Evolutionary conservation across 2,888 invertebrate species (phyloP).

Genomic region (Lepetodrilus schrolli): DNA sequence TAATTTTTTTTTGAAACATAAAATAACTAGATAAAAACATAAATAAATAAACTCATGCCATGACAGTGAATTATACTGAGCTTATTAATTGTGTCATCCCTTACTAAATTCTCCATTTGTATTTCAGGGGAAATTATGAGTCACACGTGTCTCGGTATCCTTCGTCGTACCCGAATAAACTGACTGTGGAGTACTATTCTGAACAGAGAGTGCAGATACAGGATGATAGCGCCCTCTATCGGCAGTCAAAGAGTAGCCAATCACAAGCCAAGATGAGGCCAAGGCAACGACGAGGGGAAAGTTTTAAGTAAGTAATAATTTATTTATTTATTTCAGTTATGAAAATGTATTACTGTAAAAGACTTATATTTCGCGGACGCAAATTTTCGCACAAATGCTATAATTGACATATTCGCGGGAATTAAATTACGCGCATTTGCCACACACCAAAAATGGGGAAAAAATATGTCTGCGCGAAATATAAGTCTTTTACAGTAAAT

Average conservation of each 20-base stretch:
- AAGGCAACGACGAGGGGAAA: conserved; percentile 42
- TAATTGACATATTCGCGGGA: no score
- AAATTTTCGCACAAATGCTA: no score
- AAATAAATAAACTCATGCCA: neutral
- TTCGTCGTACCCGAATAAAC: neutral
- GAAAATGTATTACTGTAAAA: no score
- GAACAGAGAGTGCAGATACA: conserved; percentile 25
- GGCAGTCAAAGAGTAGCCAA: conserved; percentile 41
- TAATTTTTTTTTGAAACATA: no score
- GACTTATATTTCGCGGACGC: no score
- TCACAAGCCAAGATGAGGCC: conserved; percentile 35
- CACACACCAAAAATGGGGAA: no score
- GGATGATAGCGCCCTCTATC: conserved; percentile 45
- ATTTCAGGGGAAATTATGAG: conserved; percentile 36
- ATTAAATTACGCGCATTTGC: no score
- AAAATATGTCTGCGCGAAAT: no score
- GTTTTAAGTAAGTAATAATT: conserved; percentile 42
- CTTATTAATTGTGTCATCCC: neutral
- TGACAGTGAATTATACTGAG: neutral
- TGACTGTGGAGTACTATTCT: conserved; percentile 1
- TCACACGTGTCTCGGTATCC: neutral
- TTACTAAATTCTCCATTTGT: neutral
- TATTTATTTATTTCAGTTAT: no score
- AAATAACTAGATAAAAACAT: no score
- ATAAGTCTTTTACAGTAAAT: no score